Evolutionary conservation across 2,797 vertebrate genomes (phyloP).

Genomic region (Linurgus olivaceus): DNA sequence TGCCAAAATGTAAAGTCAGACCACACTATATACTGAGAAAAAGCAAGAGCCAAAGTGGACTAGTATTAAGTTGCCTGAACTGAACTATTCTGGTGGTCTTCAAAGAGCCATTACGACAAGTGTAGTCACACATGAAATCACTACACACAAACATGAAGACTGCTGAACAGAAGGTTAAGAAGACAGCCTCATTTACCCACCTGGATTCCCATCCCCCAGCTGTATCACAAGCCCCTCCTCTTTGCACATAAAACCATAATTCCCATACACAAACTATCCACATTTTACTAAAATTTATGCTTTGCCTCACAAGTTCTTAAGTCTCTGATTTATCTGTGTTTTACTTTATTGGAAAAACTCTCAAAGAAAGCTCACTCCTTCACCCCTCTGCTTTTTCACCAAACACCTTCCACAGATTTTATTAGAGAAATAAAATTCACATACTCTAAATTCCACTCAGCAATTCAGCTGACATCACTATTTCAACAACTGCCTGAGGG

Average conservation of each 20-base stretch:
- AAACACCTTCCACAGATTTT: background rate
- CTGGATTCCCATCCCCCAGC: background rate
- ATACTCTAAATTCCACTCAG: background rate
- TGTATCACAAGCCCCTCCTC: background rate
- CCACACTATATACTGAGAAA: background rate
- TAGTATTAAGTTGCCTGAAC: background rate
- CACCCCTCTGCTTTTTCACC: background rate
- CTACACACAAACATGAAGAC: background rate
- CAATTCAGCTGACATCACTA: background rate
- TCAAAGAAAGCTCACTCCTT: background rate
- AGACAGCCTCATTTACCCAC: background rate
- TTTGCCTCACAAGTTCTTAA: background rate
- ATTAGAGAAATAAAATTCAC: background rate
- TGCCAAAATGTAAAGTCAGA: background rate
- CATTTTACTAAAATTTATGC: background rate
- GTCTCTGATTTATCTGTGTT: background rate
- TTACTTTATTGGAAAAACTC: background rate
- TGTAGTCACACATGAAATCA: background rate
- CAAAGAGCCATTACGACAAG: background rate
- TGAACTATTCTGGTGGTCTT: background rate
- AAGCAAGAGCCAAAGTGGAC: background rate
- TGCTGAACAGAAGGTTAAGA: background rate
- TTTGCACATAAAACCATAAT: background rate
- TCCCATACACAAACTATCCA: background rate
- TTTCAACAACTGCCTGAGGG: background rate